These are phyloP conservation scores for Oreochromis grahami DNA, from an alignment of 2,797 vertebrate genomes.

Conservation along the genomic window DNA sequence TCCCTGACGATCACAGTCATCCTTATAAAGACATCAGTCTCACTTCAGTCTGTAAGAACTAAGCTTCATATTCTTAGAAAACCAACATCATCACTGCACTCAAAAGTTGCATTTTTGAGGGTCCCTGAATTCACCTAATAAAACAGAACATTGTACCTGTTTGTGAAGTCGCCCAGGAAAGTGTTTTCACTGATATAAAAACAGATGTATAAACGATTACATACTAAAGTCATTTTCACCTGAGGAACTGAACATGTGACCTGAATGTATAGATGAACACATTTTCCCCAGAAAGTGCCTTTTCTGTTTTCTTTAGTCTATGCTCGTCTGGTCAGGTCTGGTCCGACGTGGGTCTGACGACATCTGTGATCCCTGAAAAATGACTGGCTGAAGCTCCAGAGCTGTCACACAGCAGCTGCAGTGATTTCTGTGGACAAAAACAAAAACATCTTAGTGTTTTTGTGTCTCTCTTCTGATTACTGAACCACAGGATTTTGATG, in stretches of 20 bases:
- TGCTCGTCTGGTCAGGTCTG: background rate
- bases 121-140: background rate
- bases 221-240: background rate
- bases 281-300: background rate
- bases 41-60: background rate
- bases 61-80: background rate
- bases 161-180: background rate
- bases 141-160: background rate
- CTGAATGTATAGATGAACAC: background rate
- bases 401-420: background rate
- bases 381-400: slow-evolving; percentile 10
- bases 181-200: background rate
- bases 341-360: background rate
- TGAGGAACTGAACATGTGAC: background rate
- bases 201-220: background rate
- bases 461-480: background rate
- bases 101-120: background rate
- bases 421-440: background rate
- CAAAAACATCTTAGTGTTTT: background rate
- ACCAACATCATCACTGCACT: background rate
- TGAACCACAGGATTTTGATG: background rate
- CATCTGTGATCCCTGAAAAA: slow-evolving; percentile 18
- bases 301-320: background rate
- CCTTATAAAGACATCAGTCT: background rate
- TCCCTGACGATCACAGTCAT: background rate